phyloP scores from a whole-genome alignment of 1,140 invertebrate species.

The Asbolus verrucosus region DNA sequence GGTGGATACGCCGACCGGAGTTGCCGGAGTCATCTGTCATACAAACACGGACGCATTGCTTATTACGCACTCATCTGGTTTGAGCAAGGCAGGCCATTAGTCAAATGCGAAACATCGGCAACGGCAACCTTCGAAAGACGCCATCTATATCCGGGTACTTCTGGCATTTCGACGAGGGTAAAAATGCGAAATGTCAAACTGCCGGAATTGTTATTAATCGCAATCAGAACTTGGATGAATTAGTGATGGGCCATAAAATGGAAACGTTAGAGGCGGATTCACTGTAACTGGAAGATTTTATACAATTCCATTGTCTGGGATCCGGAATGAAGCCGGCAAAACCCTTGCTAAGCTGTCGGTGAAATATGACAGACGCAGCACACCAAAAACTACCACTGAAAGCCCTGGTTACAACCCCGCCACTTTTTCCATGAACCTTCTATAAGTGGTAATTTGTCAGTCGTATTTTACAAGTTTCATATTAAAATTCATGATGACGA shows the following conservation, averaged over 20 bases:
- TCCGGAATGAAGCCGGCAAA: slow-evolving; percentile 22
- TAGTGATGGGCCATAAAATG: no score
- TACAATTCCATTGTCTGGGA: slow-evolving; percentile 36
- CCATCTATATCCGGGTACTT: no score
- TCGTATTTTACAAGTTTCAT: background rate
- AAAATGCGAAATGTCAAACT: no score
- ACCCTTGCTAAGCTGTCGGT: slow-evolving; percentile 24
- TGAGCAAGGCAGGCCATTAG: slow-evolving; percentile 15
- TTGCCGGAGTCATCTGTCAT: slow-evolving; percentile 29
- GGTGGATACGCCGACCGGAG: slow-evolving; percentile 2
- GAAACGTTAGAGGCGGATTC: slow-evolving; percentile 19
- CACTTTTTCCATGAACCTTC: background rate
- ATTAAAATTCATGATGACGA: background rate
- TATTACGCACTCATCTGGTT: slow-evolving; percentile 24
- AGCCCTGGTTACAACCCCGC: no score
- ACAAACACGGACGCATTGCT: slow-evolving; percentile 16
- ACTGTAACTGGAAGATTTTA: slow-evolving; percentile 22
- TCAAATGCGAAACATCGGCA: background rate
- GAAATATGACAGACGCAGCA: slow-evolving; percentile 35
- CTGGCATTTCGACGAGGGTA: no score
- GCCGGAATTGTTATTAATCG: no score
- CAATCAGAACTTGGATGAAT: no score
- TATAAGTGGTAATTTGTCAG: slow-evolving; percentile 1
- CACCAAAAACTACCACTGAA: no score
- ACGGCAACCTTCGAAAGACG: no score